Conservation (phyloP, 2,113 vertebrate genomes). For the Crotalus viridis region DNA sequence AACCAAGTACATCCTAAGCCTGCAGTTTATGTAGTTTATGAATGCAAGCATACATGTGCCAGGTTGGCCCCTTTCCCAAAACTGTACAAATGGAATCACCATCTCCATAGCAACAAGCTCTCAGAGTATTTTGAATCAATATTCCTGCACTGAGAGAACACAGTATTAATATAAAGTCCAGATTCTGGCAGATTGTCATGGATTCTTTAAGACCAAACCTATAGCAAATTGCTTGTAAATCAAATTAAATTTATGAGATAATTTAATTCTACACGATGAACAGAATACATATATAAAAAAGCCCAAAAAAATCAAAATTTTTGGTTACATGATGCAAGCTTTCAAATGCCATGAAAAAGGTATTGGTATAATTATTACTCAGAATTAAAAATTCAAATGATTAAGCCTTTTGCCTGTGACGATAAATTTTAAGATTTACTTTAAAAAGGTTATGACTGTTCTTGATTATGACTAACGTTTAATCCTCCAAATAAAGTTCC, state of each 20-base stretch:
- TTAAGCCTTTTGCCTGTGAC: background rate
- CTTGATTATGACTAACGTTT: background rate
- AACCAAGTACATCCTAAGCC: background rate
- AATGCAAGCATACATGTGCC: conserved; percentile 3
- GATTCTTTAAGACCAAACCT: background rate
- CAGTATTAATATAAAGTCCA: conserved; percentile 23
- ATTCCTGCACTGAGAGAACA: conserved; percentile 11
- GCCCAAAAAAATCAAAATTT: background rate
- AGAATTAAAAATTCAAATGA: background rate
- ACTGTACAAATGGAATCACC: conserved; percentile 23
- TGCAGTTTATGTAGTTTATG: background rate
- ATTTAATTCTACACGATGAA: background rate
- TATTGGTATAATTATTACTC: background rate
- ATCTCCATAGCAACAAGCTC: conserved; percentile 35
- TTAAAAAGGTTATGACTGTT: background rate
- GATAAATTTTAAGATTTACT: background rate
- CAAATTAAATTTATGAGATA: background rate
- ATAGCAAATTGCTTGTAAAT: background rate
- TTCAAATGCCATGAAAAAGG: background rate
- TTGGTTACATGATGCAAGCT: background rate
- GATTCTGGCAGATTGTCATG: background rate
- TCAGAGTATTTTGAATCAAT: conserved; percentile 29
- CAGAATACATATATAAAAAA: background rate
- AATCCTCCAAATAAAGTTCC: background rate
- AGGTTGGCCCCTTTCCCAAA: conserved; percentile 15